These are phyloP conservation scores for Boloria euphrosyne DNA, from an alignment of 2,888 invertebrate genomes.

Conservation along the genomic window DNA sequence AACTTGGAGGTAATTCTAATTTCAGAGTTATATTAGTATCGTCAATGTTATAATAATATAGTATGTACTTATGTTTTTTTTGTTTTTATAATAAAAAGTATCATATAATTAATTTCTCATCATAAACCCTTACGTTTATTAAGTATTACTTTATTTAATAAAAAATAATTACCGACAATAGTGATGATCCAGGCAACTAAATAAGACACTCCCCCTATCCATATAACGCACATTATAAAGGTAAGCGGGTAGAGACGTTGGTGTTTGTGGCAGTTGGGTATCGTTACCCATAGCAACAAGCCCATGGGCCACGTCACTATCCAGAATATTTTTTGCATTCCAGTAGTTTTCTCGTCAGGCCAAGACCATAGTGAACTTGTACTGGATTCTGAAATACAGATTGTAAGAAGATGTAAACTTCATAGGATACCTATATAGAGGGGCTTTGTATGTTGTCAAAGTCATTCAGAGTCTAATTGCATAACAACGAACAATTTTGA, in stretches of 20 bases:
- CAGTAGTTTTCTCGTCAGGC: conserved; percentile 76
- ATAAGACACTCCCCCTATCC: conserved; percentile 92
- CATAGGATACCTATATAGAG: no score
- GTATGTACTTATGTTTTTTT: no score
- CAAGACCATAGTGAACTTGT: conserved; percentile 76
- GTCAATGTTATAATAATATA: no score
- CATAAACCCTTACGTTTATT: no score
- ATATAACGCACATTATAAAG: conserved; percentile 90
- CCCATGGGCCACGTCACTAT: conserved; percentile 89
- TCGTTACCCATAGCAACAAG: conserved; percentile 86
- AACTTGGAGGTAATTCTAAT: no score
- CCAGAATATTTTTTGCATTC: conserved; percentile 77
- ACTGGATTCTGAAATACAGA: conserved; percentile 51
- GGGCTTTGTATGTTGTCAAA: no score
- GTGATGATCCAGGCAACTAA: conserved; percentile 94
- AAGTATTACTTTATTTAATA: background rate
- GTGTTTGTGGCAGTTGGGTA: conserved; percentile 88
- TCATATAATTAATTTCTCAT: no score
- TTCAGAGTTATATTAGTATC: no score
- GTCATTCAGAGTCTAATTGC: no score
- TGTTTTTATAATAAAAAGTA: no score
- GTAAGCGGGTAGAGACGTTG: conserved; percentile 85
- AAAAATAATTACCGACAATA: conserved; percentile 83
- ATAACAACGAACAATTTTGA: no score
- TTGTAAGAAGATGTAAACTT: background rate